Evolutionary conservation across 2,113 vertebrate genomes (phyloP).

Genomic region (Toxostoma redivivum): DNA sequence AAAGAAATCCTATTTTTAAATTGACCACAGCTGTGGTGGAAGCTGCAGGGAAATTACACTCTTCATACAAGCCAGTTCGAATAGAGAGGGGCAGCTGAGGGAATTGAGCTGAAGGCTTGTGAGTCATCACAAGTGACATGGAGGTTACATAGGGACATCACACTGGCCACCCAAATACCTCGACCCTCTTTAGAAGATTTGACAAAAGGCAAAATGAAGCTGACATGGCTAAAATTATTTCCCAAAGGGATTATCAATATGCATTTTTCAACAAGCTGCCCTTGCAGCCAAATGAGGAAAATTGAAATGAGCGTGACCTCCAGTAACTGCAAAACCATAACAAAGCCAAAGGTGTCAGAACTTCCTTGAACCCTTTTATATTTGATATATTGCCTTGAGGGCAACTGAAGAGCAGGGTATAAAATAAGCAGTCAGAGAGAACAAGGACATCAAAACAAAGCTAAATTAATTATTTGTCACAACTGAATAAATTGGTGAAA

Average conservation of each 20-base stretch:
- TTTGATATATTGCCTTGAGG: not conserved
- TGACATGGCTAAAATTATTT: not conserved
- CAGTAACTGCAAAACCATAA: not conserved
- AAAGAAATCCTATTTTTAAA: not conserved
- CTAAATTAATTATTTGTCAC: not conserved
- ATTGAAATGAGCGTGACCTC: not conserved
- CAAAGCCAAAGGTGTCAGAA: not conserved
- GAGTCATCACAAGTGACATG: not conserved
- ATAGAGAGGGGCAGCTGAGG: not conserved
- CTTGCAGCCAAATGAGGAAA: not conserved
- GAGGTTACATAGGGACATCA: not conserved
- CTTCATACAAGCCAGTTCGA: not conserved
- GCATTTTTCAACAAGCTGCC: not conserved
- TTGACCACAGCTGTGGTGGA: not conserved
- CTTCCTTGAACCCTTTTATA: not conserved
- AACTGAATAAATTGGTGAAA: not conserved
- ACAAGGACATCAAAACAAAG: not conserved
- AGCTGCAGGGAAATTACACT: not conserved
- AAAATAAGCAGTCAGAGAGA: not conserved
- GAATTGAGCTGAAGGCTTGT: not conserved
- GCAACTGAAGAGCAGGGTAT: not conserved
- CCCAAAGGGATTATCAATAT: not conserved
- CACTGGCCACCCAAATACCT: not conserved
- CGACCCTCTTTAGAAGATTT: not conserved
- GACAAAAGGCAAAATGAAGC: not conserved